Evolutionary conservation across 2,797 vertebrate genomes (phyloP).

Genomic region (Mycteria americana): DNA sequence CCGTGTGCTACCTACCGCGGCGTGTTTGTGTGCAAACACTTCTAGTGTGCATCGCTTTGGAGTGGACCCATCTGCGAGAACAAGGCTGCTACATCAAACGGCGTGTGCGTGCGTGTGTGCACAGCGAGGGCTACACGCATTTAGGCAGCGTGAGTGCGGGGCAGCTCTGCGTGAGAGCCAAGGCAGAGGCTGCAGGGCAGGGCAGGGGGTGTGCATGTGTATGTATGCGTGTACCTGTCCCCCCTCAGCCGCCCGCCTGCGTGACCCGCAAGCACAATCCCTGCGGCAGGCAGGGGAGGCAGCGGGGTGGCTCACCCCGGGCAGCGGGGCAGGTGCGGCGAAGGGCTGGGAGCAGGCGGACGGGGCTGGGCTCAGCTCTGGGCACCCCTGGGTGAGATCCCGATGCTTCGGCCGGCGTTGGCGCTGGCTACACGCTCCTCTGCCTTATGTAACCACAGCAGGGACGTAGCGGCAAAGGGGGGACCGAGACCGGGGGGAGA

Average conservation of each 20-base stretch:
- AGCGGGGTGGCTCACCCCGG: background rate
- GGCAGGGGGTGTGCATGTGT: background rate
- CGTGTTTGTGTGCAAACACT: background rate
- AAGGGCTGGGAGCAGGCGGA: background rate
- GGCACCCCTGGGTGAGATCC: background rate
- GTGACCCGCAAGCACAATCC: background rate
- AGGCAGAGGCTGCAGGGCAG: background rate
- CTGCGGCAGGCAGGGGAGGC: background rate
- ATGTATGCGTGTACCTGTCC: background rate
- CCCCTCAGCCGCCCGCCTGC: background rate
- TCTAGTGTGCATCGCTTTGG: rapidly evolving
- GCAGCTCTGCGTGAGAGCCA: background rate
- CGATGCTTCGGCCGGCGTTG: background rate
- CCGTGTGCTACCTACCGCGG: background rate
- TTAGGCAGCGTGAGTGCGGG: background rate
- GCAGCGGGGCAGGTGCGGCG: background rate
- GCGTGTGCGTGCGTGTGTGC: rapidly evolving
- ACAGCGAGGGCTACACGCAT: rapidly evolving
- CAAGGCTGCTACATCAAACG: background rate
- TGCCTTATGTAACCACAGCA: conserved; percentile 43
- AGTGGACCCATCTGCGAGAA: background rate
- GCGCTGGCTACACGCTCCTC: background rate
- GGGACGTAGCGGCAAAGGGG: background rate
- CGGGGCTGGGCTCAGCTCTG: background rate
- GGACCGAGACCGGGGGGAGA: background rate